These are phyloP conservation scores for Xyliphius kryptos DNA, from an alignment of 2,113 vertebrate species.

Conservation along the genomic window DNA sequence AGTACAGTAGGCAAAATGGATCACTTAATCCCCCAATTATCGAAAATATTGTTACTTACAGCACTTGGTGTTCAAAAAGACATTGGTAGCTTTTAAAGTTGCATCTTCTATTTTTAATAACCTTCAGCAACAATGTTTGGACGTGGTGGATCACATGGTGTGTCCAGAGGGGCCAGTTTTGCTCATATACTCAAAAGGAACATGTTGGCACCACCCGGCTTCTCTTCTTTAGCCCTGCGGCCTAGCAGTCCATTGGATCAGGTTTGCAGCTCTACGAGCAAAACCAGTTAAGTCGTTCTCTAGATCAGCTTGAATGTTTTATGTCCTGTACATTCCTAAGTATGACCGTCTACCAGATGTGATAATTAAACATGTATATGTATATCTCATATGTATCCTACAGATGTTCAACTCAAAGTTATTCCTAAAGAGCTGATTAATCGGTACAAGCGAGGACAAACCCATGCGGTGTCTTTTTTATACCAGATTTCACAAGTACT, in stretches of 20 bases:
- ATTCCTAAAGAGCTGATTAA: conserved; percentile 58
- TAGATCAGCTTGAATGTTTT: not conserved
- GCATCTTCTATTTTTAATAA: not conserved
- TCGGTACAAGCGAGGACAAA: conserved; percentile 64
- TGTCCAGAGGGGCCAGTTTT: conserved; percentile 21
- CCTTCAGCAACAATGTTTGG: not conserved
- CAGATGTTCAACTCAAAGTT: conserved; percentile 43
- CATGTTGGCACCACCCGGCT: not conserved
- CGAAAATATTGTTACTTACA: too few relatives aligned
- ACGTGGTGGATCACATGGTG: conserved; percentile 9
- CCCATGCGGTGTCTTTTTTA: conserved; percentile 75
- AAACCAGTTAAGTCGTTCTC: conserved; percentile 22
- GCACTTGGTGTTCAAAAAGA: too few relatives aligned
- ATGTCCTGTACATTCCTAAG: too few relatives aligned
- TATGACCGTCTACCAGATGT: too few relatives aligned
- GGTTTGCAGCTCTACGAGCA: not conserved
- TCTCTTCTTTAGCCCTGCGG: not conserved
- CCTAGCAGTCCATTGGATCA: conserved; percentile 5
- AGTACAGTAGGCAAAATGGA: too few relatives aligned
- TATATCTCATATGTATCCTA: not conserved
- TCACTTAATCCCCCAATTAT: too few relatives aligned
- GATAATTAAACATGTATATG: too few relatives aligned
- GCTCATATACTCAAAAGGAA: conserved; percentile 3
- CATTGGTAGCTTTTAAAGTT: too few relatives aligned
- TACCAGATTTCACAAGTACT: conserved; percentile 70